Evolutionary conservation across 1,140 invertebrate genomes (phyloP).

Genomic region (Panagrolaimus sp.): DNA sequence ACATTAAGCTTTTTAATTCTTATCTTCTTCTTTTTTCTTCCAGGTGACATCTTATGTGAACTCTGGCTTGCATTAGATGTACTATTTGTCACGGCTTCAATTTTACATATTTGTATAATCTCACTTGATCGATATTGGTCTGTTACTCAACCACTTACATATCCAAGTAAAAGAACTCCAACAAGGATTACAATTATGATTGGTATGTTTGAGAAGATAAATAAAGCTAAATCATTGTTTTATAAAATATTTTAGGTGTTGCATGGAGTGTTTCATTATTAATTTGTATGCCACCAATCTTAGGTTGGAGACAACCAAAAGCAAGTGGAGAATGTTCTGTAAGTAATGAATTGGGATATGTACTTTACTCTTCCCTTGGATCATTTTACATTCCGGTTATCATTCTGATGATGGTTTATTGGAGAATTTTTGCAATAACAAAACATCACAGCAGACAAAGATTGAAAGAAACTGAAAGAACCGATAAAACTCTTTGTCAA

Average conservation of each 20-base stretch:
- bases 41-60: constrained; percentile 55
- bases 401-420: constrained; percentile 63
- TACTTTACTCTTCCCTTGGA: constrained; percentile 62
- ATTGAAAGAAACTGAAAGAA: constrained; percentile 55
- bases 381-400: constrained; percentile 64
- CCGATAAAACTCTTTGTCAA: constrained; percentile 48
- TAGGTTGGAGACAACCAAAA: constrained; percentile 73
- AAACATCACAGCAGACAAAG: constrained; percentile 59
- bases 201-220: constrained; percentile 42
- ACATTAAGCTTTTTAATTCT: neutral
- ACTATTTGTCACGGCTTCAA: constrained; percentile 68
- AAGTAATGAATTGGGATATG: constrained; percentile 63
- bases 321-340: constrained; percentile 57
- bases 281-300: constrained; percentile 87
- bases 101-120: constrained; percentile 66
- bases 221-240: too few species aligned
- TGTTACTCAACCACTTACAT: constrained; percentile 66
- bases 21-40: constrained; percentile 18
- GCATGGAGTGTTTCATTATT: constrained; percentile 89
- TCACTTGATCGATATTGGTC: constrained; percentile 63
- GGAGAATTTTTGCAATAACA: constrained; percentile 61
- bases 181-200: constrained; percentile 65
- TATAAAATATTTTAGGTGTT: constrained; percentile 50
- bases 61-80: constrained; percentile 65
- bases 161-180: constrained; percentile 66